Percentiles rank a stretch among this genome's conserved stretches.
Evolutionary conservation across 2,797 vertebrate species (phyloP).

Genomic region (Sebastes variabilis): DNA sequence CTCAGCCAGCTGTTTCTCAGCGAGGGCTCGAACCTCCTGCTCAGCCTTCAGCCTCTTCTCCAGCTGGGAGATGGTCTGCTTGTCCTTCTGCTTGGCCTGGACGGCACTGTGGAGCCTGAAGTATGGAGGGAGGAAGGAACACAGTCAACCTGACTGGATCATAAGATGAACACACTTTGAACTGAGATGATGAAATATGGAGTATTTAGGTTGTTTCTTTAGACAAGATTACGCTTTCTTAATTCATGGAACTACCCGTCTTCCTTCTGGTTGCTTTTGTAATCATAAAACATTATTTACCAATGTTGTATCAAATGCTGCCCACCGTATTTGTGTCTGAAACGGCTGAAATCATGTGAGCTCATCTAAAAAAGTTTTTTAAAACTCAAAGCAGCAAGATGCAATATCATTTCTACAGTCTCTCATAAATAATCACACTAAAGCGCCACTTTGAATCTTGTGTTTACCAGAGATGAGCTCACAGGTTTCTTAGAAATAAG

Average conservation of each 20-base stretch:
- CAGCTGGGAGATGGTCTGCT: conserved; percentile 95
- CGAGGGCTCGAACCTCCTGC: conserved; percentile 91
- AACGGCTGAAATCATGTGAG: too few species aligned
- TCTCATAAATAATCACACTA: background rate
- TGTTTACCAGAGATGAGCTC: too few species aligned
- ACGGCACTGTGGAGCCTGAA: conserved; percentile 93
- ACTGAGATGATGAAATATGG: background rate
- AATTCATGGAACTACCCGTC: background rate
- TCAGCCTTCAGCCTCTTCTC: conserved; percentile 97
- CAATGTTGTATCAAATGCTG: too few species aligned
- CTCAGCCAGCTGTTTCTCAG: conserved; percentile 95
- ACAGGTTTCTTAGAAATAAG: too few species aligned
- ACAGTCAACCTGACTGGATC: background rate
- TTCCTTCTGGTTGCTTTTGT: background rate
- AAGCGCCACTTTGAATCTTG: too few species aligned
- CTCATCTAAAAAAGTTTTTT: too few species aligned
- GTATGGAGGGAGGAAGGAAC: background rate
- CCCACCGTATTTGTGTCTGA: too few species aligned
- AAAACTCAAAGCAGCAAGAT: background rate
- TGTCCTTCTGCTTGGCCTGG: conserved; percentile 98
- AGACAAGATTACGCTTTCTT: background rate
- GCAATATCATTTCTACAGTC: background rate
- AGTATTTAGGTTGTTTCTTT: background rate
- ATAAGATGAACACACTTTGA: background rate
- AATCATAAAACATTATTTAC: background rate